Percentiles rank a stretch among this genome's conserved stretches.
Conservation (phyloP, 2,113 vertebrate species). For the Oncorhynchus nerka region DNA sequence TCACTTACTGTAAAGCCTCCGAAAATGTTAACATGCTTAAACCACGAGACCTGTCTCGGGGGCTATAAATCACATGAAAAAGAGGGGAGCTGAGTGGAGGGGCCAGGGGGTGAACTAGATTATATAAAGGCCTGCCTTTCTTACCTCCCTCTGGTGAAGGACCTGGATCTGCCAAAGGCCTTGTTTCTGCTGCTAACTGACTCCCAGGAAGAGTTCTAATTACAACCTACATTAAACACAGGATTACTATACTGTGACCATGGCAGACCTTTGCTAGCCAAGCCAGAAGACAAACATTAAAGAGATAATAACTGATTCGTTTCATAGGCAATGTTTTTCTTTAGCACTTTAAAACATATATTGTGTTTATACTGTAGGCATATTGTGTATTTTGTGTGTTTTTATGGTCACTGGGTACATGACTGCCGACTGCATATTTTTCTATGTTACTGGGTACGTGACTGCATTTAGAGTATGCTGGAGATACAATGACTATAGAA, state of each 20-base stretch:
- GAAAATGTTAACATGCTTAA: conserved; percentile 34
- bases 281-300: conserved; percentile 44
- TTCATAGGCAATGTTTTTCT: no score
- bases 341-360: no score
- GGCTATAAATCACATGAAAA: conserved; percentile 40
- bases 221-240: conserved; percentile 61
- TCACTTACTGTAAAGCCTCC: conserved; percentile 30
- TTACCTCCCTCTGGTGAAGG: conserved; percentile 34
- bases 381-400: no score
- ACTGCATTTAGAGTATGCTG: no score
- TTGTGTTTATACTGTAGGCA: no score
- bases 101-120: conserved; percentile 18
- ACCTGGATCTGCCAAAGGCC: conserved; percentile 27
- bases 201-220: conserved; percentile 49
- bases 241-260: conserved; percentile 55
- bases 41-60: conserved; percentile 27
- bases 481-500: no score
- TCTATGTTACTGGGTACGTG: no score
- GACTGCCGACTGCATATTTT: no score
- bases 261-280: conserved; percentile 49
- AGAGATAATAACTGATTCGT: neutral
- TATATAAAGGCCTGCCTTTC: conserved; percentile 29
- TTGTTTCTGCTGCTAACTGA: neutral
- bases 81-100: neutral
- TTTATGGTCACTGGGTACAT: no score